These are phyloP conservation scores for Tipula confusa DNA, from an alignment of 2,888 invertebrate genomes.

Conservation along the genomic window DNA sequence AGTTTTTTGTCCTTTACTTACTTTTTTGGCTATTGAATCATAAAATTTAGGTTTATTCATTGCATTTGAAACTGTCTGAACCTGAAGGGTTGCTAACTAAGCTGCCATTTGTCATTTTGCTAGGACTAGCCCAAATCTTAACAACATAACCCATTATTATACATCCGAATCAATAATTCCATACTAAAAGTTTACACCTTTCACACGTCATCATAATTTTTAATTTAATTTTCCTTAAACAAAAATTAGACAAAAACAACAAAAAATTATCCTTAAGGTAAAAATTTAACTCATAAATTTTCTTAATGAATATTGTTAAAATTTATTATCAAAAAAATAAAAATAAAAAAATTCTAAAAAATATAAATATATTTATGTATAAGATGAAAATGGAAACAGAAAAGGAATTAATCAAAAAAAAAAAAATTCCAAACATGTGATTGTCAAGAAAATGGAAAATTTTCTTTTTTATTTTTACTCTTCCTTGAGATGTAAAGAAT, in stretches of 20 bases:
- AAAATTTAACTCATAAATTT: slow-evolving; percentile 7
- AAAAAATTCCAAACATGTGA: slow-evolving; percentile 5
- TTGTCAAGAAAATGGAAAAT: slow-evolving; percentile 20
- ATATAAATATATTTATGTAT: not conserved
- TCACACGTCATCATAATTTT: slow-evolving; percentile 7
- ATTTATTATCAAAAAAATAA: not conserved
- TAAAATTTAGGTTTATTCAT: no score
- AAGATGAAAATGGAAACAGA: not conserved
- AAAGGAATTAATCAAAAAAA: slow-evolving; percentile 4
- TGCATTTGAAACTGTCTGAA: no score
- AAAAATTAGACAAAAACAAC: not conserved
- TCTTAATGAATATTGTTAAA: slow-evolving; percentile 25
- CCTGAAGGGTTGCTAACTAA: no score
- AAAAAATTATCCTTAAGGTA: not conserved
- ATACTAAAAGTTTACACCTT: not conserved
- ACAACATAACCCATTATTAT: no score
- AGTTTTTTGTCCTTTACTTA: no score
- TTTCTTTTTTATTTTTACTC: not conserved
- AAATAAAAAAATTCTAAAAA: not conserved
- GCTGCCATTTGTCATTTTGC: no score
- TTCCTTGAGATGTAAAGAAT: not conserved
- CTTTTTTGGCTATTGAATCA: no score
- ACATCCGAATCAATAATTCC: not conserved
- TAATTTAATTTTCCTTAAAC: not conserved
- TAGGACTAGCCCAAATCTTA: no score